Evolutionary conservation across 2,797 vertebrate species (phyloP).

Genomic region (Premnoplex brunnescens): DNA sequence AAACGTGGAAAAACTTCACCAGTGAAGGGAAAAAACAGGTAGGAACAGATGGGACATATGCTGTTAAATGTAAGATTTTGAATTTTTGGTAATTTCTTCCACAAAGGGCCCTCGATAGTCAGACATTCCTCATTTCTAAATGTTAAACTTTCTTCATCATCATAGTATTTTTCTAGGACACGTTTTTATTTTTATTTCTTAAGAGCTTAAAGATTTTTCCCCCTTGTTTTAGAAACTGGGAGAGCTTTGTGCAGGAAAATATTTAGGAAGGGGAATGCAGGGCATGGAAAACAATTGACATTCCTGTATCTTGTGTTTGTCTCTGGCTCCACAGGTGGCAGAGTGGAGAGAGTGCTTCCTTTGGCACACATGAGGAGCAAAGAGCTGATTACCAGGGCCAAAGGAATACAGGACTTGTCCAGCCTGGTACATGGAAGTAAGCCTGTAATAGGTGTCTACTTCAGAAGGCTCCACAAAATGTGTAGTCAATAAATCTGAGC

Average conservation of each 20-base stretch:
- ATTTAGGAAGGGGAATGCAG: background rate
- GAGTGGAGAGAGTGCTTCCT: background rate
- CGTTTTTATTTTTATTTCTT: background rate
- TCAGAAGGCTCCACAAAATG: background rate
- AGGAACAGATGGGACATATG: background rate
- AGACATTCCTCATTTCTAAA: background rate
- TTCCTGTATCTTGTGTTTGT: background rate
- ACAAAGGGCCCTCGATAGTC: background rate
- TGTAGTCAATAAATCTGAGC: background rate
- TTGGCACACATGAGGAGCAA: background rate
- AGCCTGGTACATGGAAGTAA: background rate
- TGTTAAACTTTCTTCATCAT: background rate
- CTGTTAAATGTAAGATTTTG: background rate
- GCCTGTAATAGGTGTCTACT: background rate
- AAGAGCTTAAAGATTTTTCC: background rate
- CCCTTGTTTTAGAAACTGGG: background rate
- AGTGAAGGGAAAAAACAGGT: constrained; percentile 8
- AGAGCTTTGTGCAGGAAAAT: background rate
- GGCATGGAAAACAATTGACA: background rate
- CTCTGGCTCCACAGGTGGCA: background rate
- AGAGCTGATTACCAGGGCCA: background rate
- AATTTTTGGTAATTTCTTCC: background rate
- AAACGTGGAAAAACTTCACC: constrained; percentile 8
- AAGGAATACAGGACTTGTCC: background rate
- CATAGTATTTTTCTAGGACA: background rate